These are phyloP conservation scores for Ophion ellenae DNA, from an alignment of 2,888 invertebrate species.

Conservation along the genomic window DNA sequence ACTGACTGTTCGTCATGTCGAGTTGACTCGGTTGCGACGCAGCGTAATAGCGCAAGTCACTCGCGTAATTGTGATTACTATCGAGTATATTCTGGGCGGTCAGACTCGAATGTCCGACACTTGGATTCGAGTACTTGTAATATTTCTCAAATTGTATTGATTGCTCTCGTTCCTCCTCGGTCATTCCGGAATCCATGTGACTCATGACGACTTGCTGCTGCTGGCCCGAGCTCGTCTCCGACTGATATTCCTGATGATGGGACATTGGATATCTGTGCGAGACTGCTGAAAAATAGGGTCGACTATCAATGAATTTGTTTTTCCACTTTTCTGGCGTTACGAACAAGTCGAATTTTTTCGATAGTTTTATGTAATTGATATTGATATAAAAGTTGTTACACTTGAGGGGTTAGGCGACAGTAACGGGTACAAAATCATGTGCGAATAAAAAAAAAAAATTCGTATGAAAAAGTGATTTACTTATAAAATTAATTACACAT, in stretches of 20 bases:
- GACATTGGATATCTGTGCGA: slow-evolving; percentile 81
- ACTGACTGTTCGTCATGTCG: slow-evolving; percentile 79
- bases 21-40: slow-evolving; percentile 79
- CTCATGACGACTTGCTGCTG: slow-evolving; percentile 77
- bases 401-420: no score
- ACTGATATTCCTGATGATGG: slow-evolving; percentile 81
- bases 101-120: slow-evolving; percentile 77
- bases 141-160: slow-evolving; percentile 81
- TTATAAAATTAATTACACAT: no score
- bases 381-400: no score
- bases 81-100: slow-evolving; percentile 82
- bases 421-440: no score
- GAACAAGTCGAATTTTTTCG: no score
- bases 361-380: no score
- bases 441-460: no score
- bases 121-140: slow-evolving; percentile 79
- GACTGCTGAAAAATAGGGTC: slow-evolving; percentile 72
- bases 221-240: slow-evolving; percentile 72
- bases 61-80: slow-evolving; percentile 86
- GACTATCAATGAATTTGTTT: not conserved
- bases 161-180: slow-evolving; percentile 79
- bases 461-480: no score
- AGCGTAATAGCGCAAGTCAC: slow-evolving; percentile 81
- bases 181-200: slow-evolving; percentile 77
- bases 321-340: not conserved